Conservation (phyloP, 1,140 invertebrate genomes). For the Brachionus plicatilis region DNA sequence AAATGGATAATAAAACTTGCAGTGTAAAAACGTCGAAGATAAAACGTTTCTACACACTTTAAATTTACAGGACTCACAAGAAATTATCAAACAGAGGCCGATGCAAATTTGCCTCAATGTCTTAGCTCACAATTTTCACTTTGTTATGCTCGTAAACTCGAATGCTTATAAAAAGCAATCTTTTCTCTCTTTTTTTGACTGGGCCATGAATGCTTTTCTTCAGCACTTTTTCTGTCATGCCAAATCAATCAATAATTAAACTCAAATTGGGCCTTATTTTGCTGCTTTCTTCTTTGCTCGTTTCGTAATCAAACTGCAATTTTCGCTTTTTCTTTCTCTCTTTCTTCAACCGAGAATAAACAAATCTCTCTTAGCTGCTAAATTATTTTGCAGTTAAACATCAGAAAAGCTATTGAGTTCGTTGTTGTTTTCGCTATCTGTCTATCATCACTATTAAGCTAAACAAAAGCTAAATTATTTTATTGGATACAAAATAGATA, state of each 20-base stretch:
- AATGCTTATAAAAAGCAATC: background rate
- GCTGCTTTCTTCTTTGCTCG: background rate
- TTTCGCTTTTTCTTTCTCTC: background rate
- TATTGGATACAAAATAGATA: conserved; percentile 4
- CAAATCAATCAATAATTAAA: conserved; percentile 26
- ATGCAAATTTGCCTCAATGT: background rate
- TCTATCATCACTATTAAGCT: conserved; percentile 16
- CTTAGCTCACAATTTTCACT: background rate
- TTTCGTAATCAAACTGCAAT: conserved; percentile 16
- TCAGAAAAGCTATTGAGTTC: background rate
- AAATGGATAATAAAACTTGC: conserved; percentile 33
- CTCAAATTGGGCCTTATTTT: background rate
- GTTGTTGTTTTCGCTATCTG: background rate
- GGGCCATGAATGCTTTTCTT: background rate
- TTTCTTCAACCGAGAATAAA: background rate
- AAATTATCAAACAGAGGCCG: background rate
- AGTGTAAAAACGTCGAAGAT: conserved; percentile 25
- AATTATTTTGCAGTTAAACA: conserved; percentile 16
- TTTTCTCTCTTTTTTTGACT: background rate
- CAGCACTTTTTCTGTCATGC: conserved; percentile 10
- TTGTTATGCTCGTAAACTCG: conserved; percentile 21
- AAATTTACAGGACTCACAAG: background rate
- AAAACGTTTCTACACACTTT: background rate
- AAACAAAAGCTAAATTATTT: background rate
- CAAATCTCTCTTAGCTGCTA: background rate